Conservation (phyloP, 2,888 invertebrate genomes). For the Odontocerum albicorne region DNA sequence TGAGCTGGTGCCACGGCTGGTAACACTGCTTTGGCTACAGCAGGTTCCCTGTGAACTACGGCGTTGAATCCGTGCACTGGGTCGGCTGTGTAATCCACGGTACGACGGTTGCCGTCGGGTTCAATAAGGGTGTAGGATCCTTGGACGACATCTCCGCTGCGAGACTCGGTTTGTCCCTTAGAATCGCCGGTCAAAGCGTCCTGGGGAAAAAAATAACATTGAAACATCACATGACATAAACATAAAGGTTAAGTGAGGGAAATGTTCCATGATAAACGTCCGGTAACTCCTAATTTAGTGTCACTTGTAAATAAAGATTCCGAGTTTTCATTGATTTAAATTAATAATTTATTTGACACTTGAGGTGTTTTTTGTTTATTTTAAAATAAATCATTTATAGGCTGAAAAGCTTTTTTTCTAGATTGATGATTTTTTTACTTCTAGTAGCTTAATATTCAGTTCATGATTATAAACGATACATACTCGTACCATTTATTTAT, state of each 20-base stretch:
- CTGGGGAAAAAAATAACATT: conserved; percentile 31
- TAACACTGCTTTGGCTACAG: conserved; percentile 38
- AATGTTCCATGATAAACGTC: not conserved
- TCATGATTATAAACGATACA: too few relatives aligned
- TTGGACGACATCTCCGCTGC: conserved; percentile 45
- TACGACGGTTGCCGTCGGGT: conserved; percentile 44
- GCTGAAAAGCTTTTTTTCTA: too few relatives aligned
- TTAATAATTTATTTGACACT: too few relatives aligned
- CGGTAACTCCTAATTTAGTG: too few relatives aligned
- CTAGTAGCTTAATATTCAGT: too few relatives aligned
- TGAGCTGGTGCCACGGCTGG: conserved; percentile 37
- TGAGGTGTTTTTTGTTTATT: too few relatives aligned
- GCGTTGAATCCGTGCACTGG: conserved; percentile 43
- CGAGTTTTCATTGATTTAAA: too few relatives aligned
- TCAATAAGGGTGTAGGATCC: conserved; percentile 45
- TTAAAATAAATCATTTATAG: too few relatives aligned
- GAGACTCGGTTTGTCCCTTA: conserved; percentile 44
- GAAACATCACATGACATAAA: not conserved
- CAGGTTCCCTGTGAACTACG: conserved; percentile 43
- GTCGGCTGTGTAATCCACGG: conserved; percentile 44
- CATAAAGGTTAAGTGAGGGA: not conserved
- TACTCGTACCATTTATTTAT: too few relatives aligned
- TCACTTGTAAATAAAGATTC: too few relatives aligned
- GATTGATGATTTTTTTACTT: too few relatives aligned
- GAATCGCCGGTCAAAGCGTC: conserved; percentile 45